phyloP scores from a whole-genome alignment of 2,888 invertebrate genomes.

The Melanostoma mellinum region DNA sequence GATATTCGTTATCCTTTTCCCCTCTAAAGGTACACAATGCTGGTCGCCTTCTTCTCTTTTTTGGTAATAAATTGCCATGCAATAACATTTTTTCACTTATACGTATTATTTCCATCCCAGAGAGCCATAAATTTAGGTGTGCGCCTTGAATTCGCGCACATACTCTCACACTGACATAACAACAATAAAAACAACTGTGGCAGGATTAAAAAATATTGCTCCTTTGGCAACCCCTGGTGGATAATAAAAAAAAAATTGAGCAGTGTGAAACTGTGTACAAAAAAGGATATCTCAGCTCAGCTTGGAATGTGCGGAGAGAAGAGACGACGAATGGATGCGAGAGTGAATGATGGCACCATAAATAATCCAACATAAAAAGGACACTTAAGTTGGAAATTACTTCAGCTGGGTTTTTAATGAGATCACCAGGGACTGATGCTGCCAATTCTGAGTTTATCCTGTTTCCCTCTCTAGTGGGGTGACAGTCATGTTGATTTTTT shows the following conservation, averaged over 20 bases:
- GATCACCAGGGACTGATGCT: slow-evolving; percentile 72
- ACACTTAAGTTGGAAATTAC: slow-evolving; percentile 74
- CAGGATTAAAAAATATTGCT: slow-evolving; percentile 72
- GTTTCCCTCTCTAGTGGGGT: slow-evolving; percentile 16
- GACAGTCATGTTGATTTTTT: slow-evolving; percentile 31
- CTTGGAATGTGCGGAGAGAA: slow-evolving; percentile 8
- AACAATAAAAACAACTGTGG: slow-evolving; percentile 57
- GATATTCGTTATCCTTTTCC: slow-evolving; percentile 56
- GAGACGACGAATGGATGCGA: slow-evolving; percentile 58
- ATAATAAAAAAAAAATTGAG: slow-evolving; percentile 66
- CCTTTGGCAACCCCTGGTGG: slow-evolving; percentile 70
- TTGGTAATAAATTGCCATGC: slow-evolving; percentile 70
- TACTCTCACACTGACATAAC: background rate
- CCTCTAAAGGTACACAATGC: slow-evolving; percentile 5
- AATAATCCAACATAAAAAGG: slow-evolving; percentile 74
- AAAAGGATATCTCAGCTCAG: slow-evolving; percentile 57
- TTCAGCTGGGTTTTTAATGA: slow-evolving; percentile 74
- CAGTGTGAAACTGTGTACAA: slow-evolving; percentile 57
- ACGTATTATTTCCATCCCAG: slow-evolving; percentile 63
- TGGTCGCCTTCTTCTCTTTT: slow-evolving; percentile 30
- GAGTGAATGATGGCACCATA: slow-evolving; percentile 73
- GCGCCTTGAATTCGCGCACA: slow-evolving; percentile 54
- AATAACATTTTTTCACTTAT: slow-evolving; percentile 72
- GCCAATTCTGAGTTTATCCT: slow-evolving; percentile 39
- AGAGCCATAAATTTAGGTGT: slow-evolving; percentile 69